phyloP scores from a whole-genome alignment of 2,113 vertebrate species.

The Pedetes capensis region DNA sequence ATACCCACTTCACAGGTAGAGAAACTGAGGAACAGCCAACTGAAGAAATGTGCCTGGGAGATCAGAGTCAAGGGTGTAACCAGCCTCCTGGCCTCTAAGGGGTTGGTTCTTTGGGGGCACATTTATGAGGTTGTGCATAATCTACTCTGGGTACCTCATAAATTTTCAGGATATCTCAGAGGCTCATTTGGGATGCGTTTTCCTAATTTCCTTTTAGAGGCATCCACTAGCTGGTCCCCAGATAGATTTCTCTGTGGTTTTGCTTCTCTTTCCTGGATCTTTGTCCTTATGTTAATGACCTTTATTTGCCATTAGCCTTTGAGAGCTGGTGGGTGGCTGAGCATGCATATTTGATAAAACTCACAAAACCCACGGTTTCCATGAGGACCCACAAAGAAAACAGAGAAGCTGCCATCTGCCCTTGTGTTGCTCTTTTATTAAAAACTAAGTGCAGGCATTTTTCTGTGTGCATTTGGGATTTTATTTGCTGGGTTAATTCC shows the following conservation, averaged over 20 bases:
- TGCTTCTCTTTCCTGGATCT: background rate
- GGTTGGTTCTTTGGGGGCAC: background rate
- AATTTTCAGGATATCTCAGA: background rate
- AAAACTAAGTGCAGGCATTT: background rate
- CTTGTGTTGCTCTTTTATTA: background rate
- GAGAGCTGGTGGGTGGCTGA: background rate
- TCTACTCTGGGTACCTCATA: accelerated
- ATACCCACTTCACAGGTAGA: background rate
- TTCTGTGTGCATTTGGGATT: background rate
- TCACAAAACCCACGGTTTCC: background rate
- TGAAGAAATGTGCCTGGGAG: background rate
- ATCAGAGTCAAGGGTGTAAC: background rate
- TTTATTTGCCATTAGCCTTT: background rate
- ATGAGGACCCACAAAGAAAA: background rate
- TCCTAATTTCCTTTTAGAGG: background rate
- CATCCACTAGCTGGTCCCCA: background rate
- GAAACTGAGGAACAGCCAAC: background rate
- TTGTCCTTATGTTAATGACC: background rate
- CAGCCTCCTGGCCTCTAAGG: background rate
- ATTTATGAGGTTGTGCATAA: background rate
- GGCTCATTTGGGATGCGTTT: background rate
- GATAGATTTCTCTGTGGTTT: background rate
- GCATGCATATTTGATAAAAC: background rate
- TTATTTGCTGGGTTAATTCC: background rate
- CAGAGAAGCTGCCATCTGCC: background rate